Evolutionary conservation across 1,140 invertebrate species (phyloP), one percentile per base, ranked within the genome.

Genomic region (Euura saliciscinereae): DNA sequence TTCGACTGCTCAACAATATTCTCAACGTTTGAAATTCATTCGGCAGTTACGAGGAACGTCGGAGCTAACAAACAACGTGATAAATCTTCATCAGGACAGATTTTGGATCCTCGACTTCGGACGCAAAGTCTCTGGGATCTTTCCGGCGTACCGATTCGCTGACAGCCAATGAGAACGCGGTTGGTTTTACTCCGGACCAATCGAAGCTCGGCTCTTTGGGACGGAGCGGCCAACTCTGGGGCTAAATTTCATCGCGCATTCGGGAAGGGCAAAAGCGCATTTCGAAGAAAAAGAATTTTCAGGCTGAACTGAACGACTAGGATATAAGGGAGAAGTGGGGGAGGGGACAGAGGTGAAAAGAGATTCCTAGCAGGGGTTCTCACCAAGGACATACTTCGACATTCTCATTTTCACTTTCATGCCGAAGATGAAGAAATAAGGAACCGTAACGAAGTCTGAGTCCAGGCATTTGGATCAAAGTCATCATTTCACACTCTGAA

Each of bases 221-320:
- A 69, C 65, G 69, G 59, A 10, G 65, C 45, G 28, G 28, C 46
- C 43, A 75, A 75, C 67, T 64, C 65, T 11, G 71, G 45, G 45
- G 44, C 51, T 70, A 67, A 76, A 75, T 73, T 44, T 70, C 65
- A 68, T 76, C 64, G 71, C 71, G 51, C 71, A 65, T 72, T 76
- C 59, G 65, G 44, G 43, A 46, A 13, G 46, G 59, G 2, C 68
- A 64, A 77, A 75, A 73, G 66, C 68, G 69, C 66, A 66, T 70
- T 79, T 80, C 70, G 51, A 4, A 70, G 77, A 74, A 76, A 78
- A 76, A 77, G 71, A 78, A 73, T 79, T 80, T 79, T 77, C 74
- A 67, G 72, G 44, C 43, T 13, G 69, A 43, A 46, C 28, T 69
- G 51, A 46, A 66, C 64, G 65, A 11, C 44, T 11, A 46, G 28